Conservation (phyloP, 1,140 invertebrate genomes). For the Notospermus geniculatus region DNA sequence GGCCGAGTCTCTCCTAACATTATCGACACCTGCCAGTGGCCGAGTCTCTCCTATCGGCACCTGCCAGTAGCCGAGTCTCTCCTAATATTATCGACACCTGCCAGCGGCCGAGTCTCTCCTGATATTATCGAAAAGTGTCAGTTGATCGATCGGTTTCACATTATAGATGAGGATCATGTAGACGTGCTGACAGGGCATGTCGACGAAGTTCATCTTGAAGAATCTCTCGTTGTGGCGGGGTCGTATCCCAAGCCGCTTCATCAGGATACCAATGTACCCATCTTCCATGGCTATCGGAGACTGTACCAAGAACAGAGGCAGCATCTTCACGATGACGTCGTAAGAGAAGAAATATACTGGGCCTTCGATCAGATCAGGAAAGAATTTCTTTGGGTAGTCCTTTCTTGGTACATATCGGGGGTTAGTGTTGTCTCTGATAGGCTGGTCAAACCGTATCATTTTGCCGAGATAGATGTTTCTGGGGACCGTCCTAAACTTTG, state of each 20-base stretch:
- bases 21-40: too few species aligned
- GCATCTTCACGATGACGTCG: slow-evolving; percentile 2
- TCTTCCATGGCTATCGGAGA: slow-evolving; percentile 8
- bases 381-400: slow-evolving; percentile 10
- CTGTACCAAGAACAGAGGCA: too few species aligned
- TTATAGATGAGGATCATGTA: slow-evolving; percentile 1
- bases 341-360: slow-evolving; percentile 6
- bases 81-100: too few species aligned
- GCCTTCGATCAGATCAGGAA: slow-evolving; percentile 11
- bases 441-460: slow-evolving; percentile 7
- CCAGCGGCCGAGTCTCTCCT: too few species aligned
- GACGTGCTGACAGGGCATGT: background rate
- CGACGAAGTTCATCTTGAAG: background rate
- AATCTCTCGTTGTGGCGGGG: slow-evolving; percentile 9
- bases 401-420: background rate
- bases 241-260: background rate
- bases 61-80: too few species aligned
- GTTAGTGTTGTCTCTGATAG: slow-evolving; percentile 1
- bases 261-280: slow-evolving; percentile 8
- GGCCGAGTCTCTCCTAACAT: too few species aligned
- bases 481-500: background rate
- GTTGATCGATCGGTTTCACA: background rate
- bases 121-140: background rate
- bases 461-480: slow-evolving; percentile 2
- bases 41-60: too few species aligned